Evolutionary conservation across 64 coral and sea anemone species (phyloP).

Genomic region (Porites australiensis): DNA sequence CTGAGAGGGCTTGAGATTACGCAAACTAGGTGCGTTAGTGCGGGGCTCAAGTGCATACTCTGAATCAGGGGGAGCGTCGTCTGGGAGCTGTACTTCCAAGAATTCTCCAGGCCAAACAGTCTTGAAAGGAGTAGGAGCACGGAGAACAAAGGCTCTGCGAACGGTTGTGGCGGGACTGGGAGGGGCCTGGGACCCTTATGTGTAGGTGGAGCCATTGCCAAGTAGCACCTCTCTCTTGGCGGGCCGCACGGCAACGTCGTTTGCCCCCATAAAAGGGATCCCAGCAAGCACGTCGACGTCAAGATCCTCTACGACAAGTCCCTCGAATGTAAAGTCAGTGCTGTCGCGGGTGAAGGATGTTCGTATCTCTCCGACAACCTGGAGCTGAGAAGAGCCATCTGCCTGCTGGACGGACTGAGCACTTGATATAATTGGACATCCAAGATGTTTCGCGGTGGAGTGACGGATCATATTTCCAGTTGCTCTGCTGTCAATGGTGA

Average conservation of each 20-base stretch:
- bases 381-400: constrained; percentile 41
- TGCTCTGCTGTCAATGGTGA: constrained; percentile 62
- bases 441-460: too few species aligned
- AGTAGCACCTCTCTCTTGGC: constrained; percentile 27
- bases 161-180: background rate
- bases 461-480: background rate
- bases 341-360: constrained; percentile 20
- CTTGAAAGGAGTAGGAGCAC: constrained; percentile 12
- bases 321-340: too few species aligned
- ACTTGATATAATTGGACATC: too few species aligned
- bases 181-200: background rate
- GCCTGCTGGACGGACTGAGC: constrained; percentile 42
- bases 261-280: too few species aligned
- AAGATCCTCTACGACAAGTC: too few species aligned
- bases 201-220: constrained; percentile 30
- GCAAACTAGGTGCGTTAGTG: background rate
- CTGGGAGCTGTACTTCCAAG: constrained; percentile 28
- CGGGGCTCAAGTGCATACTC: constrained; percentile 54
- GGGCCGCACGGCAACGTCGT: background rate
- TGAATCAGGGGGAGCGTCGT: background rate
- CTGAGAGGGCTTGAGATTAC: constrained; percentile 11
- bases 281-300: too few species aligned
- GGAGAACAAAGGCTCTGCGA: background rate
- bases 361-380: background rate
- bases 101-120: constrained; percentile 70